Base-by-base conservation (phyloP, 1,140 invertebrate genomes). In the Chrysomallon squamiferum region DNA sequence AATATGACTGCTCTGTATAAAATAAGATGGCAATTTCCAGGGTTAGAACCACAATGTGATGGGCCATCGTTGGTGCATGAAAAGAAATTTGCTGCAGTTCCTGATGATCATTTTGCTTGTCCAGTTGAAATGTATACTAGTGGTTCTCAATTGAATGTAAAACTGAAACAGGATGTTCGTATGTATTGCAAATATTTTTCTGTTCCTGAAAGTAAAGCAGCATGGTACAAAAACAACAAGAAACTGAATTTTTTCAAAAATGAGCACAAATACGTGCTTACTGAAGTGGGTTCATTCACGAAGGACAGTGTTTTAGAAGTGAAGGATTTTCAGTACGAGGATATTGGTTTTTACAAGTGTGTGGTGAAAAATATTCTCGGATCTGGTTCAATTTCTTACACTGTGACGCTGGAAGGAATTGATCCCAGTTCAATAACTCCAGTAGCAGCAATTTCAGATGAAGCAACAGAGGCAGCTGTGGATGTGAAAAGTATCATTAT, bases 311-410 rank as follows among this genome's bases (percentile, higher is more conserved):
- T 64, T 11, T 45, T 80, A 5, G 47, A 62, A 33, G 70, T 80
- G 18, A 67, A 69, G 11, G 45, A 75, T 41, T 78, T 78, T 45
- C 49, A 69, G 30, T 61, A 69, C 22, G 56, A 63, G 20, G 76
- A 80, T 65, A 75, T 73, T 18, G 74, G 70, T 15, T 49, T 67
- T n/a, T 83, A 83, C 52, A 66, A 71, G 25, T 83, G 81, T 60
- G 59, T 70, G 20, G 73, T 77, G 0, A 63, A 78, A 58, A 83
- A 83, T 60, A 68, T 69, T 18, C 69, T 72, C 11, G 79, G 78
- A 5, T 29, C 30, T 0, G 65, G 59, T 29, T 66, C 66, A 3
- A 66, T 78, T 3, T 65, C 66, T 32, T 83, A 73, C 57, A 71
- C 62, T 25, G 58, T 81, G 13, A 73, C 64, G 11, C 32, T 83